Evolutionary conservation across 2,113 vertebrate species (phyloP).

Genomic region (Lanius ludovicianus): DNA sequence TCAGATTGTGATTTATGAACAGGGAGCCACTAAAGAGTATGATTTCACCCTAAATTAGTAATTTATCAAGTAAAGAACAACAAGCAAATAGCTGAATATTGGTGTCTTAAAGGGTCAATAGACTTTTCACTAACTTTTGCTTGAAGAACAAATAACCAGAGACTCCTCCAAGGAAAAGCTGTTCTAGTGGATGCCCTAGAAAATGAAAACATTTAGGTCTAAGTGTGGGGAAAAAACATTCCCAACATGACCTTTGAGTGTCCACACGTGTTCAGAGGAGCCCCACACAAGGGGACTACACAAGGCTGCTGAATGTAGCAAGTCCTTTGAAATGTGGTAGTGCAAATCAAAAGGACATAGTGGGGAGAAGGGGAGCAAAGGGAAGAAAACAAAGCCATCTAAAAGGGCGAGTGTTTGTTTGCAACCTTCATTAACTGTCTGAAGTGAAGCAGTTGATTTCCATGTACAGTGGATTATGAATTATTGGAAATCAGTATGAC

Average conservation of each 20-base stretch:
- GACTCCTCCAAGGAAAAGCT: constrained; percentile 40
- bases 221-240: neutral
- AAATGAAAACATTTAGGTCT: constrained; percentile 37
- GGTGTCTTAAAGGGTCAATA: constrained; percentile 64
- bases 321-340: neutral
- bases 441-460: constrained; percentile 37
- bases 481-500: constrained; percentile 18
- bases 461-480: constrained; percentile 21
- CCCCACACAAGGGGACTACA: neutral
- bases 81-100: constrained; percentile 61
- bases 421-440: constrained; percentile 16
- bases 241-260: neutral
- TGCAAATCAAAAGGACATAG: neutral
- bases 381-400: neutral
- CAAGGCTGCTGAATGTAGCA: neutral
- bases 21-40: constrained; percentile 61
- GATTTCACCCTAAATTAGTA: constrained; percentile 72
- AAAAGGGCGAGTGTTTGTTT: neutral
- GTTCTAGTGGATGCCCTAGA: constrained; percentile 38
- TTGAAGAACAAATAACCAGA: constrained; percentile 65
- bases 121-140: constrained; percentile 43
- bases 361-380: neutral
- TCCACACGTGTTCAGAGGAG: neutral
- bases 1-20: constrained; percentile 71
- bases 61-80: constrained; percentile 69